phyloP scores from a whole-genome alignment of 23 tunicate genomes.

The Styela clava region DNA sequence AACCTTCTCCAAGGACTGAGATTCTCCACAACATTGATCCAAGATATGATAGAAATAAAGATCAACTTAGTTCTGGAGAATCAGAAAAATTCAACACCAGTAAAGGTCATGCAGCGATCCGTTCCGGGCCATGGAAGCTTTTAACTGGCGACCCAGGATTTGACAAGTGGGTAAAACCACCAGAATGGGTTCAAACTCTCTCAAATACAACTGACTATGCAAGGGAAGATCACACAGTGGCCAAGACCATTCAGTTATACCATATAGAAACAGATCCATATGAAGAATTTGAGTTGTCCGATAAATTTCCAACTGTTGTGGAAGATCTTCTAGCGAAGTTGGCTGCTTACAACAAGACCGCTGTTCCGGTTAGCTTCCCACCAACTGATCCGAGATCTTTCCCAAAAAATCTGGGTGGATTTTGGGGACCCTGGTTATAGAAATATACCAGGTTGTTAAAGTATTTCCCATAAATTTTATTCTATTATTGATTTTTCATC shows the following conservation, averaged over 20 bases:
- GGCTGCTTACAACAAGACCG: conserved; percentile 63
- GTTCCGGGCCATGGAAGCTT: conserved; percentile 83
- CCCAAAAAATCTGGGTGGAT: conserved; percentile 77
- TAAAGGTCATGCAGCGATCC: conserved; percentile 65
- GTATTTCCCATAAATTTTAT: too few relatives aligned
- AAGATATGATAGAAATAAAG: conserved; percentile 9
- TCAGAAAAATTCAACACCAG: conserved; percentile 46
- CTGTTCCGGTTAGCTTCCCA: conserved; percentile 72
- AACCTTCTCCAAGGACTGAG: conserved; percentile 47
- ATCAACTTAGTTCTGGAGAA: not conserved
- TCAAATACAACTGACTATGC: not conserved
- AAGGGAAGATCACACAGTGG: not conserved
- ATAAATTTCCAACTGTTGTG: conserved; percentile 55
- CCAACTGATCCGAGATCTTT: conserved; percentile 46
- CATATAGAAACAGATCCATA: conserved; percentile 74
- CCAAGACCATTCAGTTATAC: conserved; percentile 39
- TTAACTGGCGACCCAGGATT: conserved; percentile 83
- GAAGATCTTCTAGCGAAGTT: conserved; percentile 40
- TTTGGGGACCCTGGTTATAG: conserved; percentile 82
- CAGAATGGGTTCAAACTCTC: conserved; percentile 47
- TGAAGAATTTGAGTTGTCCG: conserved; percentile 68
- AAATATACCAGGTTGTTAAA: too few relatives aligned
- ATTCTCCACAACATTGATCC: conserved; percentile 79
- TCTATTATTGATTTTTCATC: too few relatives aligned
- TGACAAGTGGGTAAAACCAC: conserved; percentile 64